Evolutionary conservation across 2,888 invertebrate genomes (phyloP).

Genomic region (Incurvaria masculella): DNA sequence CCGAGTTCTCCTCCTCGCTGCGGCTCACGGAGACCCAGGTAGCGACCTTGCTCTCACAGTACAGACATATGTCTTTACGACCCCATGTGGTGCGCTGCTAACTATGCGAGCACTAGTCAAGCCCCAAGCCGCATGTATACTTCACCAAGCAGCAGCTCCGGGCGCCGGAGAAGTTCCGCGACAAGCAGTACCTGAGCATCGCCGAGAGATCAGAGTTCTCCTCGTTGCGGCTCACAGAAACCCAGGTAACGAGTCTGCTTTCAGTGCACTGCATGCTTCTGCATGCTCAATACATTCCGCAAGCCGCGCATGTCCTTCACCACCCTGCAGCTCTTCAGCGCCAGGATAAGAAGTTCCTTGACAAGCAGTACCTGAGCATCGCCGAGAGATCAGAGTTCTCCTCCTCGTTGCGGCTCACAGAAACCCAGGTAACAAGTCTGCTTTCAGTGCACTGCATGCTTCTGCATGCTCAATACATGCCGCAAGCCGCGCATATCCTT

Average conservation of each 20-base stretch:
- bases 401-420: slow-evolving; percentile 64
- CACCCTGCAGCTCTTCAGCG: slow-evolving; percentile 77
- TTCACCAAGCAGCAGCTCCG: slow-evolving; percentile 28
- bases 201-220: slow-evolving; percentile 95
- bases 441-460: no score
- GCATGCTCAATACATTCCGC: slow-evolving; percentile 96
- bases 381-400: slow-evolving; percentile 87
- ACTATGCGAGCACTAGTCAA: slow-evolving; percentile 30
- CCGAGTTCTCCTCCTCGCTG: slow-evolving; percentile 89
- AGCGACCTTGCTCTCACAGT: no score
- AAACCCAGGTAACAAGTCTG: slow-evolving; percentile 92
- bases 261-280: slow-evolving; percentile 77
- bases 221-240: slow-evolving; percentile 85
- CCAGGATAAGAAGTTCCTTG: slow-evolving; percentile 81
- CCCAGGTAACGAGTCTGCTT: slow-evolving; percentile 62
- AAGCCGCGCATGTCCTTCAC: slow-evolving; percentile 76
- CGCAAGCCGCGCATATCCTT: slow-evolving; percentile 52
- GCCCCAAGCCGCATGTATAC: neutral
- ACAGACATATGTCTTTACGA: no score
- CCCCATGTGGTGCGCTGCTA: no score
- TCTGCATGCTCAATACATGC: no score
- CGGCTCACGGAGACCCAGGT: slow-evolving; percentile 61
- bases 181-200: slow-evolving; percentile 93
- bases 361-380: slow-evolving; percentile 83
- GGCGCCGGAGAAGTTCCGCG: slow-evolving; percentile 90